A percentile compares a stretch with the other conserved stretches of the same genome.
phyloP scores from a whole-genome alignment of 2,113 vertebrate species.

The Burhinus bistriatus region DNA sequence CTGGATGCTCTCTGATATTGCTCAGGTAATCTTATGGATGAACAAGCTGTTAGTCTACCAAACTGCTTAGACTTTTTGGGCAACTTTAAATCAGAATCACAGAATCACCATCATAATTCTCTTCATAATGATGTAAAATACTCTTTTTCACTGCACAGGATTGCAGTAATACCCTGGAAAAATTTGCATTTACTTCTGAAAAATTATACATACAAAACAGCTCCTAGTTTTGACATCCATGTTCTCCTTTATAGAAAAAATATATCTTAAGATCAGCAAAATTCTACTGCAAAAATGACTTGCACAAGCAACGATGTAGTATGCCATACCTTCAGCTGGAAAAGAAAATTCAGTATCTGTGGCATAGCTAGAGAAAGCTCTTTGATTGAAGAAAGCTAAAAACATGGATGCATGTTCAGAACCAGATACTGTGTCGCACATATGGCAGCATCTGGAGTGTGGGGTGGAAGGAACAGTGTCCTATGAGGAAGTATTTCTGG shows the following conservation, averaged over 20 bases:
- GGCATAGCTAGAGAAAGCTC: background rate
- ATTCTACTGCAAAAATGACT: background rate
- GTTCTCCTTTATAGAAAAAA: background rate
- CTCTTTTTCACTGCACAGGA: background rate
- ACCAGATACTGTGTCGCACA: background rate
- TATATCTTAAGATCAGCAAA: background rate
- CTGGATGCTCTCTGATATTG: slow-evolving; percentile 38
- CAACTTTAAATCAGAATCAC: slow-evolving; percentile 18
- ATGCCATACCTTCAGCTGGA: background rate
- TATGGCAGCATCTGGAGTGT: slow-evolving; percentile 17
- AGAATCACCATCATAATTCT: background rate
- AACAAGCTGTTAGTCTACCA: slow-evolving; percentile 11
- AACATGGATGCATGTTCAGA: background rate
- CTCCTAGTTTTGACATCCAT: background rate
- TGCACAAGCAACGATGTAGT: background rate
- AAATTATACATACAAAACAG: background rate
- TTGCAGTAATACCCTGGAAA: background rate
- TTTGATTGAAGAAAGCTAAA: background rate
- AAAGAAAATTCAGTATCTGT: background rate
- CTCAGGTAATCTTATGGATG: slow-evolving; percentile 36
- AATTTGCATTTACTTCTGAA: background rate
- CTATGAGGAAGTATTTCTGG: slow-evolving; percentile 10
- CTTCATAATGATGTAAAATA: background rate
- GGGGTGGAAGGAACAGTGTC: background rate
- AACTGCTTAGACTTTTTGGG: background rate